Base-by-base conservation (phyloP, 2,113 vertebrate genomes). In the Eurystomus gularis region DNA sequence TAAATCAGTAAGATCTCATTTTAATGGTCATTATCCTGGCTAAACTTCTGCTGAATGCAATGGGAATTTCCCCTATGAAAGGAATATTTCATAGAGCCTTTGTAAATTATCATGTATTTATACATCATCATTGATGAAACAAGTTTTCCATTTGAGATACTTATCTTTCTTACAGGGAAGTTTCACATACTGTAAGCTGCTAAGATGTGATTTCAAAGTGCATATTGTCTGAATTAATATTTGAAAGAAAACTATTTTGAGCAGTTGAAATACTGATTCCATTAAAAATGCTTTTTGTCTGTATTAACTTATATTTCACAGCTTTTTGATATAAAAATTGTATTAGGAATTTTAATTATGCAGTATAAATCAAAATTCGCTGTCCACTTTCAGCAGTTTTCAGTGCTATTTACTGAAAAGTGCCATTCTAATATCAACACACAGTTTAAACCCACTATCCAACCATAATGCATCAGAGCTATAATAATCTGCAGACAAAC, bases 91-190 rank as follows among this genome's bases (percentile, higher is more conserved):
- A 19, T 40, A 24, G 5, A 71, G 9, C 23, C 23, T 17, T 70
- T 91, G 28, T 18, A 86, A 83, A 80, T 76, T 15, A 8, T 62
- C 2, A 29, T 54, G 46, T 40, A 12, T 82, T 42, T 42, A 42
- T 15, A 42, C 11, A 42, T 42, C 42, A 42, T 42, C 42, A n/a
- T 15, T 42, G 42, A 42, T 42, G 42, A 42, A 42, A 42, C 15
- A 42, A 42, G 42, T 42, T 42, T 42, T 15, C 42, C 3, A 2
- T 69, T 77, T 55, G 26, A 77, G 46, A 24, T 88, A 39, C 37
- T 92, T 91, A 82, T 90, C 71, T 29, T 94, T 86, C 71, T 95
- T 89, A 77, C 33, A 85, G 51, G 84, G 75, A 84, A 96, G 15
- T 46, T 84, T 87, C 51, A 76, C 37, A 62, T 37, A 44, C 39